phyloP scores from a whole-genome alignment of 2,888 invertebrate species.

The Ctenicera cuprea region DNA sequence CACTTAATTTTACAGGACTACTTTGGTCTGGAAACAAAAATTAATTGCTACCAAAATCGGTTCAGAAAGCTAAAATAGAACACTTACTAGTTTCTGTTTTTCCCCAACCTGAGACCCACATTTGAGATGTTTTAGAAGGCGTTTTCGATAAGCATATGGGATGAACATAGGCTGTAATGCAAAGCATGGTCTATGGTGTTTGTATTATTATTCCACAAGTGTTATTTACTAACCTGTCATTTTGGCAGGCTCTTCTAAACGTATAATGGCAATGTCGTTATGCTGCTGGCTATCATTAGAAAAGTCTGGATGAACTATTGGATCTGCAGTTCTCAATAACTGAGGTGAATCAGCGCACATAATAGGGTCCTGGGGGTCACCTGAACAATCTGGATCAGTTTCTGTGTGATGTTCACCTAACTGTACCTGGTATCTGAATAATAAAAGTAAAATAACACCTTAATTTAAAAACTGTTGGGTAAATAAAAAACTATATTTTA shows the following conservation, averaged over 20 bases:
- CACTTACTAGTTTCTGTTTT: constrained; percentile 71
- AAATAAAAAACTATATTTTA: no score
- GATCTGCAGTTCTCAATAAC: constrained; percentile 70
- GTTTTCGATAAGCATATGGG: constrained; percentile 66
- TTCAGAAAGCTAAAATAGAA: not conserved
- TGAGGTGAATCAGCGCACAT: constrained; percentile 71
- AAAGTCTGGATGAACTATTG: constrained; percentile 72
- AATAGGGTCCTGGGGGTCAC: not conserved
- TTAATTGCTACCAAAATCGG: no score
- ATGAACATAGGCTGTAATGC: constrained; percentile 65
- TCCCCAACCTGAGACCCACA: constrained; percentile 75
- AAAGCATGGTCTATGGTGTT: no score
- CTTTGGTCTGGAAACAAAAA: no score
- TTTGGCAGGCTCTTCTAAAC: constrained; percentile 68
- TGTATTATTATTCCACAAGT: no score
- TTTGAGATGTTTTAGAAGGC: constrained; percentile 50
- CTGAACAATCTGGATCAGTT: constrained; percentile 71
- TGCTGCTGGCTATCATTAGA: constrained; percentile 61
- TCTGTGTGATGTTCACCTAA: constrained; percentile 74
- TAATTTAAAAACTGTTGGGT: no score
- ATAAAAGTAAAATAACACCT: no score
- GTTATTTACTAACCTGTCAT: constrained; percentile 71
- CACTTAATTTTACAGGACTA: no score
- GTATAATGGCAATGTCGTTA: constrained; percentile 74
- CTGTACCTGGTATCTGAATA: constrained; percentile 64